phyloP scores from a whole-genome alignment of 92 coral and sea anemone genomes.

The Epizoanthus ramosus region DNA sequence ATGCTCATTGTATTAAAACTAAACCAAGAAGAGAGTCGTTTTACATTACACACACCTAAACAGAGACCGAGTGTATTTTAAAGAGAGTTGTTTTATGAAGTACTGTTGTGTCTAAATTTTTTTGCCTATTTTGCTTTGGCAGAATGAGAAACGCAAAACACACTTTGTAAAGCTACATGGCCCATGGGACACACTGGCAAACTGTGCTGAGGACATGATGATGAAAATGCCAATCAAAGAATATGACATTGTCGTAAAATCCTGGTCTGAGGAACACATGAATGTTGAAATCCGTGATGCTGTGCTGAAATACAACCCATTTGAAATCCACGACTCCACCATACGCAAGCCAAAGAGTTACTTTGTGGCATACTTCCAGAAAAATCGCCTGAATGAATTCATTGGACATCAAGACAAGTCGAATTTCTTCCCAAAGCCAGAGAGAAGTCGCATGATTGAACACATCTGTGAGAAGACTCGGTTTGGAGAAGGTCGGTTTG shows the following conservation, averaged over 20 bases:
- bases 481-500: conserved; percentile 78
- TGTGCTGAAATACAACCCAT: conserved; percentile 68
- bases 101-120: not conserved
- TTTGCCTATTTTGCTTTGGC: not conserved
- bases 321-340: conserved; percentile 67
- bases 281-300: conserved; percentile 59
- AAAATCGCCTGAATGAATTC: conserved; percentile 72
- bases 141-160: conserved; percentile 60
- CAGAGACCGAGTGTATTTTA: no score
- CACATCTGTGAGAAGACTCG: conserved; percentile 72
- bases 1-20: no score
- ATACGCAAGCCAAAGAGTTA: conserved; percentile 64
- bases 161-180: conserved; percentile 85
- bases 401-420: conserved; percentile 72
- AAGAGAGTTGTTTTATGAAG: no score
- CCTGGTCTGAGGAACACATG: conserved; percentile 76
- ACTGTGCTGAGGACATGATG: conserved; percentile 90
- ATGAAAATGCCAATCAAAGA: conserved; percentile 92
- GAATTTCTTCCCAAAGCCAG: conserved; percentile 84
- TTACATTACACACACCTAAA: no score
- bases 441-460: conserved; percentile 95
- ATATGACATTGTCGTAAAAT: conserved; percentile 72
- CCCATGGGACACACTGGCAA: conserved; percentile 72
- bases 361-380: conserved; percentile 84
- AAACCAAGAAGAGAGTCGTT: no score